A percentile compares a stretch with the other conserved stretches of the same genome.
Evolutionary conservation across 2,797 vertebrate genomes (phyloP).

Genomic region (Malurus splendens): DNA sequence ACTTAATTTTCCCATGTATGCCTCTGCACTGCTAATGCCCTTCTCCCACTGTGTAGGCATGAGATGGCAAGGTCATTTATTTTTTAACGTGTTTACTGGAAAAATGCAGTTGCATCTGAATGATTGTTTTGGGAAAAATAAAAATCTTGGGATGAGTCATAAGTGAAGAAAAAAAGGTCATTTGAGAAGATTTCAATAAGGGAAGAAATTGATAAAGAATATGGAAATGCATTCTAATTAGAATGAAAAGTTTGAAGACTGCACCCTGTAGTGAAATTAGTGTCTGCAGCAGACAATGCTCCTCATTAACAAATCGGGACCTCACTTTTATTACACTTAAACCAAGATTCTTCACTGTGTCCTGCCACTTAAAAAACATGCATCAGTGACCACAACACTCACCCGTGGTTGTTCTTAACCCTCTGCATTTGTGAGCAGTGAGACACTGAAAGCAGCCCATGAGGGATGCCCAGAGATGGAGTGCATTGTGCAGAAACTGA

Average conservation of each 20-base stretch:
- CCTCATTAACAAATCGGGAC: conserved; percentile 59
- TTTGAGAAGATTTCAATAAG: conserved; percentile 62
- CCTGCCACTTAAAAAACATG: conserved; percentile 52
- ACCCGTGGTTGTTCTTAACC: background rate
- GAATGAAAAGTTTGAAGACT: conserved; percentile 56
- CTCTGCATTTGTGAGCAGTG: background rate
- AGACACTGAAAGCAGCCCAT: background rate
- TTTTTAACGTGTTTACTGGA: conserved; percentile 59
- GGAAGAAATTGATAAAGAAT: conserved; percentile 58
- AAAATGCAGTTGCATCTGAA: conserved; percentile 61
- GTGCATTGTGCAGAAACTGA: background rate
- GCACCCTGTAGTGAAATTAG: conserved; percentile 60
- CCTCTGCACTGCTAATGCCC: conserved; percentile 34
- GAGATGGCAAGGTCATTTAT: conserved; percentile 57
- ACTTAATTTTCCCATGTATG: conserved; percentile 59
- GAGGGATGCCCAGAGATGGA: background rate
- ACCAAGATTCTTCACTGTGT: conserved; percentile 13
- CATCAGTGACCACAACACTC: conserved; percentile 40
- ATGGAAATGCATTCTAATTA: conserved; percentile 69
- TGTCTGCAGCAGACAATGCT: conserved; percentile 54
- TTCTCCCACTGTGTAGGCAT: conserved; percentile 51
- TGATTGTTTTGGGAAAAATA: conserved; percentile 57
- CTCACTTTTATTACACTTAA: conserved; percentile 58
- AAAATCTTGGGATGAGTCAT: conserved; percentile 59
- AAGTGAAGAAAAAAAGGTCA: conserved; percentile 60